Conservation (phyloP, 2,888 invertebrate genomes). For the Lordiphosa fenestrarum region DNA sequence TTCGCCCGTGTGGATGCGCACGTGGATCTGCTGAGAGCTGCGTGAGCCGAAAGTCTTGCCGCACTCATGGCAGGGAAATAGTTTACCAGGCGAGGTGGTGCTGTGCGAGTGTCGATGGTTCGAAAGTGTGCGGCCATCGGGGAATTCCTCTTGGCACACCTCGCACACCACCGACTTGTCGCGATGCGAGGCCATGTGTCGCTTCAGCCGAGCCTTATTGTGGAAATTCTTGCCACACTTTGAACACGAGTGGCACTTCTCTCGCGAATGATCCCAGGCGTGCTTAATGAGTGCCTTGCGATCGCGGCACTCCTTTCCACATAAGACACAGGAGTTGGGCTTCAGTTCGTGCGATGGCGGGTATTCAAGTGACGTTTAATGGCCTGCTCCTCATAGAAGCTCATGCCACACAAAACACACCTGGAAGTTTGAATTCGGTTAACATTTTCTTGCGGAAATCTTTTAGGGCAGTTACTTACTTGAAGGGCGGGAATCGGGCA, state of each 20-base stretch:
- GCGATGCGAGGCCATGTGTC: conserved; percentile 87
- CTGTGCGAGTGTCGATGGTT: conserved; percentile 86
- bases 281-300: conserved; percentile 85
- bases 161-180: conserved; percentile 87
- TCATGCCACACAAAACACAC: conserved; percentile 85
- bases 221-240: conserved; percentile 87
- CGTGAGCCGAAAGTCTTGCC: conserved; percentile 93
- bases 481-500: conserved; percentile 83
- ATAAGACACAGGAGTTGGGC: conserved; percentile 85
- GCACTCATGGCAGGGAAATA: conserved; percentile 91
- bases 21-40: conserved; percentile 92
- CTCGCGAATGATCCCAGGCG: conserved; percentile 85
- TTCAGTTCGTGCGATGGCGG: conserved; percentile 83
- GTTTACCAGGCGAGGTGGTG: conserved; percentile 81
- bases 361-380: conserved; percentile 84
- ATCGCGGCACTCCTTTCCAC: conserved; percentile 86
- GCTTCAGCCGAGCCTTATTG: conserved; percentile 84
- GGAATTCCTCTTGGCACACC: conserved; percentile 86
- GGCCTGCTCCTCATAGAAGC: conserved; percentile 83
- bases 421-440: conserved; percentile 58
- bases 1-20: conserved; percentile 91
- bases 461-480: conserved; percentile 59
- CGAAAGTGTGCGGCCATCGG: conserved; percentile 85
- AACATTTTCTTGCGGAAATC: too few species aligned
- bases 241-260: conserved; percentile 84